A percentile compares a stretch with the other conserved stretches of the same genome.
Conservation (phyloP, 2,113 vertebrate species). For the Ailuropoda melanoleuca region DNA sequence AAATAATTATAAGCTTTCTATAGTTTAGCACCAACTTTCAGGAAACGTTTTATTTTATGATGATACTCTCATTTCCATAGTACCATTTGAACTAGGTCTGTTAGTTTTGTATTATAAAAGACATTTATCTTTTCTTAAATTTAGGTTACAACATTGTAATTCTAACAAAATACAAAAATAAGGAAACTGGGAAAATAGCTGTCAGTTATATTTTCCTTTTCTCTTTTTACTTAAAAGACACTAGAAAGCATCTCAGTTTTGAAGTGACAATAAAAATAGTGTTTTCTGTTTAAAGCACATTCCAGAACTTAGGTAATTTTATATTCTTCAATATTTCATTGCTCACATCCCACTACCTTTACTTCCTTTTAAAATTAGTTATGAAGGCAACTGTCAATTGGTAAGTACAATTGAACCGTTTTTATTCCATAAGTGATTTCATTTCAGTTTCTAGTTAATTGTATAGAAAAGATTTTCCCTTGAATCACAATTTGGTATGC, state of each 20-base stretch:
- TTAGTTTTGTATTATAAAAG: background rate
- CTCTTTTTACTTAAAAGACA: background rate
- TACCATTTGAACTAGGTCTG: background rate
- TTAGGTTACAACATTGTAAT: background rate
- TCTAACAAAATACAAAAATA: background rate
- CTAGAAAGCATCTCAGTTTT: background rate
- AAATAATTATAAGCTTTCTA: background rate
- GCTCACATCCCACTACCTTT: background rate
- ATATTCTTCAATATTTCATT: background rate
- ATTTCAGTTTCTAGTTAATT: slow-evolving; percentile 21
- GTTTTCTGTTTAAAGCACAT: background rate
- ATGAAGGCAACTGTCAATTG: background rate
- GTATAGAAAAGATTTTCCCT: background rate
- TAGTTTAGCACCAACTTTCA: background rate
- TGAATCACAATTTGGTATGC: background rate
- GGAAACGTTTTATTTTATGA: background rate
- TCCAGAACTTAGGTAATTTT: background rate
- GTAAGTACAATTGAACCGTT: background rate
- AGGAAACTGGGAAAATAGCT: background rate
- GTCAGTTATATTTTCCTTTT: slow-evolving; percentile 10
- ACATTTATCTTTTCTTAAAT: background rate
- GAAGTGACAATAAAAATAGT: background rate
- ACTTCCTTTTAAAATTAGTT: background rate
- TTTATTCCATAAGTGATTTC: background rate
- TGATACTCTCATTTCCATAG: background rate